Evolutionary conservation across 1,140 invertebrate species (phyloP).

Genomic region (Leptinotarsa undecemlineata): DNA sequence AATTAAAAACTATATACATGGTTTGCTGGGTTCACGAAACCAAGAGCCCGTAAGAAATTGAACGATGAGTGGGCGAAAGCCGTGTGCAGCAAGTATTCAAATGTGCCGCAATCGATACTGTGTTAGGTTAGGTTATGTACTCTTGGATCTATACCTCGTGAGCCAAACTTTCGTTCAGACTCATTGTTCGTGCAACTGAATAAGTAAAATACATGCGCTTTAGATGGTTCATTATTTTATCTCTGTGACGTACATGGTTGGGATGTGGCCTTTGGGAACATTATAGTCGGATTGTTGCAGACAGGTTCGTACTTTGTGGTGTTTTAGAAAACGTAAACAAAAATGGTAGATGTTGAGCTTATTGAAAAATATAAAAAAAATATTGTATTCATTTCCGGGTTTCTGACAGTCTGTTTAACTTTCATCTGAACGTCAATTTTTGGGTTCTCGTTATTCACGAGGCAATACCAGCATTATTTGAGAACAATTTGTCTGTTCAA

Average conservation of each 20-base stretch:
- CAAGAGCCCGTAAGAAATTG: neutral
- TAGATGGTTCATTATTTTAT: neutral
- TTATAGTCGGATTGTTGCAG: neutral
- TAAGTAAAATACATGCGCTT: neutral
- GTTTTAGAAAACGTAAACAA: no score
- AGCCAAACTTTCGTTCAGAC: neutral
- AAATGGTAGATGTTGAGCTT: no score
- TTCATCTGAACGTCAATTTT: no score
- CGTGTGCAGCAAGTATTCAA: neutral
- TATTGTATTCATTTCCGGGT: no score
- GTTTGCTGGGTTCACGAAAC: no score
- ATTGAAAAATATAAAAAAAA: no score
- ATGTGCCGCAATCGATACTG: slow-evolving; percentile 2
- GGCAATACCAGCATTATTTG: no score
- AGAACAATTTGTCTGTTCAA: no score
- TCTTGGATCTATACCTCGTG: neutral
- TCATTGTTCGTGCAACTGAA: slow-evolving; percentile 5
- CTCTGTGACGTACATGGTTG: neutral
- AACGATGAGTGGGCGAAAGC: neutral
- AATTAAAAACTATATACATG: no score
- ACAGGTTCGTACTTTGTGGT: neutral
- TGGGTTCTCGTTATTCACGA: no score
- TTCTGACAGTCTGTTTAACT: no score
- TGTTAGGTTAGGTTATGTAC: neutral
- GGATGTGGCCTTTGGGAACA: neutral